A percentile compares a stretch with the other conserved stretches of the same genome.
These are phyloP conservation scores for Dioctria rufipes DNA, from an alignment of 2,888 invertebrate species.

Conservation along the genomic window DNA sequence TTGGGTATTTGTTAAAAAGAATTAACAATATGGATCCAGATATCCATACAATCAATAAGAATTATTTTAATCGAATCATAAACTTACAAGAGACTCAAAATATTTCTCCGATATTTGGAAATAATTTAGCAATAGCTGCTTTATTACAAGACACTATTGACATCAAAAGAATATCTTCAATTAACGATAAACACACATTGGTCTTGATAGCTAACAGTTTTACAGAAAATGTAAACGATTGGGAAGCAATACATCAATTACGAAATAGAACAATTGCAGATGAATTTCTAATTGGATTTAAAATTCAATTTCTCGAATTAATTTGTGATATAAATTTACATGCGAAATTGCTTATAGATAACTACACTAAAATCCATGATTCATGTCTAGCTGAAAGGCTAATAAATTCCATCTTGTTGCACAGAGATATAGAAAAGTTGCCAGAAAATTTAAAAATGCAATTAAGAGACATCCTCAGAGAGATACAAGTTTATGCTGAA, in stretches of 20 bases:
- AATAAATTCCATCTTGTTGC: slow-evolving; percentile 72
- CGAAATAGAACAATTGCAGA: slow-evolving; percentile 15
- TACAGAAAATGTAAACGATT: slow-evolving; percentile 58
- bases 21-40: slow-evolving; percentile 60
- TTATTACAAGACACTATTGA: slow-evolving; percentile 60
- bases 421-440: slow-evolving; percentile 71
- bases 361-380: slow-evolving; percentile 68
- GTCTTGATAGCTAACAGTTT: slow-evolving; percentile 5
- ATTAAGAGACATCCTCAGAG: slow-evolving; percentile 75
- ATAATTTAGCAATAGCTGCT: slow-evolving; percentile 64
- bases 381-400: slow-evolving; percentile 66
- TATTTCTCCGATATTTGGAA: slow-evolving; percentile 62
- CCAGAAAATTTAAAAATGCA: slow-evolving; percentile 64
- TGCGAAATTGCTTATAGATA: slow-evolving; percentile 64
- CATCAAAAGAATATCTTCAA: slow-evolving; percentile 3
- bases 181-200: slow-evolving; percentile 9
- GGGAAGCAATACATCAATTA: not conserved
- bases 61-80: slow-evolving; percentile 63
- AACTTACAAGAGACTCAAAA: slow-evolving; percentile 62
- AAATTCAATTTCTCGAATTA: slow-evolving; percentile 61
- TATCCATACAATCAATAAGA: slow-evolving; percentile 60
- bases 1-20: slow-evolving; percentile 66
- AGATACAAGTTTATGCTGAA: slow-evolving; percentile 78
- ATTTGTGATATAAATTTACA: slow-evolving; percentile 65
- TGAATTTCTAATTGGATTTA: slow-evolving; percentile 59